These are phyloP conservation scores for human (Homo sapiens) DNA, from an alignment of 2,113 vertebrate genomes.

Conservation along the genomic window DNA sequence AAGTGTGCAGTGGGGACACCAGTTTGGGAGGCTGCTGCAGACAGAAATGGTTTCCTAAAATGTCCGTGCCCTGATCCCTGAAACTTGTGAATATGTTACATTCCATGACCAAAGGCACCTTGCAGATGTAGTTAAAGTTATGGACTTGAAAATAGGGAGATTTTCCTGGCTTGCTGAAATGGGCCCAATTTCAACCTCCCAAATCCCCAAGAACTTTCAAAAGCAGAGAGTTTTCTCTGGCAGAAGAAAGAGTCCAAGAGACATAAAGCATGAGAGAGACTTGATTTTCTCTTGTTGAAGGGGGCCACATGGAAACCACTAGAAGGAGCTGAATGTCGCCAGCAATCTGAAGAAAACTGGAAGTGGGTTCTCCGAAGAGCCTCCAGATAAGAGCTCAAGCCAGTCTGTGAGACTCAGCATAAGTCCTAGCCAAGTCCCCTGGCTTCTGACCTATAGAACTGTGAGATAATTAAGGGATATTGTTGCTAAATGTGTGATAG, in stretches of 20 bases:
- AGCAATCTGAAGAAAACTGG: background rate
- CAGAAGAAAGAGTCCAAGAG: background rate
- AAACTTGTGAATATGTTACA: background rate
- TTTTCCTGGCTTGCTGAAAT: background rate
- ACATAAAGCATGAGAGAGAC: background rate
- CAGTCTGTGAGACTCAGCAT: background rate
- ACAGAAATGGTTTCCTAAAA: background rate
- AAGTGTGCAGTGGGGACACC: background rate
- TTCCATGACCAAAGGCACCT: background rate
- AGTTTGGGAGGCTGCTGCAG: background rate
- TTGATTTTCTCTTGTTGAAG: background rate
- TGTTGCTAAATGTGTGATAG: background rate
- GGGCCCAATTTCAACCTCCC: background rate
- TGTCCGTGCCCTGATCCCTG: background rate
- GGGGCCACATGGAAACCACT: background rate
- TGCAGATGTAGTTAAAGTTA: background rate
- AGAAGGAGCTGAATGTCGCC: background rate
- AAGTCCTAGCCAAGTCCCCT: background rate
- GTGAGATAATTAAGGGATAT: background rate
- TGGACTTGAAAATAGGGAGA: background rate
- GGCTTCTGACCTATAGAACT: background rate
- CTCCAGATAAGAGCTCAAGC: background rate
- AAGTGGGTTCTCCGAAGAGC: background rate
- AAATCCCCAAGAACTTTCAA: background rate
- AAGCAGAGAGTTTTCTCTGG: background rate